Conservation (phyloP, 2,888 invertebrate genomes). For the Synergus japonicus region DNA sequence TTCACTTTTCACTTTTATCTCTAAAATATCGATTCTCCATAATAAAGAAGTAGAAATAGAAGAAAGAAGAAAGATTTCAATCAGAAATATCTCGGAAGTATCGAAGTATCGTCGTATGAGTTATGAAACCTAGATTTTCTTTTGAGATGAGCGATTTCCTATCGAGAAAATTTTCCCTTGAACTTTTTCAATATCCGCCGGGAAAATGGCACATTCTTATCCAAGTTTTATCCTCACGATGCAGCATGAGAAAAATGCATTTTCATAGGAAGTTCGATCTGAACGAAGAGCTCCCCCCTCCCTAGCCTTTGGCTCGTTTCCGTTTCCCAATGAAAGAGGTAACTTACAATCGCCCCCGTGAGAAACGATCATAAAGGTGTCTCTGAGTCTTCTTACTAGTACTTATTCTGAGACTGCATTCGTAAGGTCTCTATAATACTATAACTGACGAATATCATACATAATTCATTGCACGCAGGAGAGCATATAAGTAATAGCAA, state of each 20-base stretch:
- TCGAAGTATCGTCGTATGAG: not conserved
- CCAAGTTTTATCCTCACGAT: not conserved
- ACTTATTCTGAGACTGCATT: conserved; percentile 8
- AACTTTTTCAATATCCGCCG: conserved; percentile 40
- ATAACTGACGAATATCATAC: conserved; percentile 29
- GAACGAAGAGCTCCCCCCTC: not conserved
- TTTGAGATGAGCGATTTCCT: conserved; percentile 15
- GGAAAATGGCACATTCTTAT: conserved; percentile 31
- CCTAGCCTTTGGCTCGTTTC: not conserved
- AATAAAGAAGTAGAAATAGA: not conserved
- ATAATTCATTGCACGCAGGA: conserved; percentile 33
- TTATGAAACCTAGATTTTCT: conserved; percentile 15
- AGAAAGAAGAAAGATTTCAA: not conserved
- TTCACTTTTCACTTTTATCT: not conserved
- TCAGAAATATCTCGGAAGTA: not conserved
- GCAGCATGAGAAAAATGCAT: conserved; percentile 28
- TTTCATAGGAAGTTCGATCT: conserved; percentile 36
- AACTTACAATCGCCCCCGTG: conserved; percentile 10
- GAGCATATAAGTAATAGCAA: conserved; percentile 16
- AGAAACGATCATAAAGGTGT: conserved; percentile 10
- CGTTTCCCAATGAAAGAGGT: not conserved
- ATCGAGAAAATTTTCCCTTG: conserved; percentile 14
- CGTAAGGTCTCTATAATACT: conserved; percentile 33
- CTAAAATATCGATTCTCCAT: not conserved
- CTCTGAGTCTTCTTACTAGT: conserved; percentile 10